A percentile compares a stretch with the other conserved stretches of the same genome.
Conservation (phyloP, 1,140 invertebrate genomes). For the Sycophaga agraensis region DNA sequence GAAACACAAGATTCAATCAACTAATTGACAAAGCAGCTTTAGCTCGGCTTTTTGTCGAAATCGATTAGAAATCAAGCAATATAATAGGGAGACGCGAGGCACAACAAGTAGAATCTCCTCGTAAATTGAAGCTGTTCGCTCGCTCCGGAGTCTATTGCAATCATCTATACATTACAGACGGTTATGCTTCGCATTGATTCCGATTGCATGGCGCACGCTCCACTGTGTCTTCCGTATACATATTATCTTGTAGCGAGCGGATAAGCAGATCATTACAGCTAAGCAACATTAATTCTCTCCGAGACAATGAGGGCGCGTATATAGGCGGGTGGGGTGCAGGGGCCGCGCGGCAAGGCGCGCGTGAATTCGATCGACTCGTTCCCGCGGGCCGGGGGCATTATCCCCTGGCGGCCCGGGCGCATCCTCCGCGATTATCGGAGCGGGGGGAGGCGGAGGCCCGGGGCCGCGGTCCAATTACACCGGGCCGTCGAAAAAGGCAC, state of each 20-base stretch:
- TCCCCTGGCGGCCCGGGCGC: no score
- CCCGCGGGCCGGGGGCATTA: no score
- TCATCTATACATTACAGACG: not conserved
- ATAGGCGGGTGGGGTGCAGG: not conserved
- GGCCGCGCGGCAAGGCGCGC: not conserved
- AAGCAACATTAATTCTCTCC: conserved; percentile 6
- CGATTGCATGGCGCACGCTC: not conserved
- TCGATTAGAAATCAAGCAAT: no score
- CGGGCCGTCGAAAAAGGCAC: not conserved
- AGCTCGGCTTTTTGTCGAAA: no score
- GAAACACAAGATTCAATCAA: no score
- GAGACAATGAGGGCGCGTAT: conserved; percentile 11
- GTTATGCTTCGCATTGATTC: not conserved
- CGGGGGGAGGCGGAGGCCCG: no score
- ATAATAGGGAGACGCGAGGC: no score
- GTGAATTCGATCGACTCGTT: not conserved
- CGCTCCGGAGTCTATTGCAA: not conserved
- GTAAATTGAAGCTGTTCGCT: not conserved
- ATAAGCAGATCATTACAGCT: conserved; percentile 13
- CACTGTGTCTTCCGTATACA: no score
- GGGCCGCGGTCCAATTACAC: no score
- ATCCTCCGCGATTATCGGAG: not conserved
- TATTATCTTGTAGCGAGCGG: not conserved
- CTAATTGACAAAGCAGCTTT: no score
- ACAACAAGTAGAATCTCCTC: no score